Base-by-base conservation (phyloP, 64 coral and sea anemone species). In the Pocillopora damicornis region DNA sequence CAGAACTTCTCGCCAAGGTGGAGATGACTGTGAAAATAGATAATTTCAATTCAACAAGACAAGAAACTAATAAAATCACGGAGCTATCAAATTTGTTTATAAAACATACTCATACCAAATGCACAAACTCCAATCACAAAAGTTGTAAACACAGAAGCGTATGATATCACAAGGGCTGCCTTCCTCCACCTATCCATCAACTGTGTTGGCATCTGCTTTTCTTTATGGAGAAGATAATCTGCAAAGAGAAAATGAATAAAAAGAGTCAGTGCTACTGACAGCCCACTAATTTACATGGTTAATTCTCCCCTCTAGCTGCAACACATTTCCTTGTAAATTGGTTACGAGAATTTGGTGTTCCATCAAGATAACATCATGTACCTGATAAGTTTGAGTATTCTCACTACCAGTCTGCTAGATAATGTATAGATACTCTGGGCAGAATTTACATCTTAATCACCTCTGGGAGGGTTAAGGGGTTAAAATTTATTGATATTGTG, bases 181-280 rank as follows among this genome's bases (percentile, higher is more conserved):
- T 91, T 95, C 35, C 89, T 87, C 93, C 93, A 95, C 89, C 77
- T 95, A 51, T 85, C 86, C 77, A 84, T 75, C 14, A 88, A 74
- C 66, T 95, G 93, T 37, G 87, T 35, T 15, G 89, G 86, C 37
- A 95, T 35, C 75, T 95, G 79, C 66, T 88, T 95, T 61, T 95
- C 89, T 73, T 92, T 92, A 34, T 92, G 89, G 63, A 95, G 68
- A 75, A 95, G 86, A 66, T 91, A 95, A 86, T 95, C 93, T 95
- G 26, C 63, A 74, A 22, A 11, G 5, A 37, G 13, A 67, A 63
- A 35, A 37, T 61, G 22, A 13, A 14, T 13, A 8, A 87, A 86
- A 2, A 30, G 2, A 9, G 4, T 17, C 11, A 17, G 20, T 72
- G 2, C 8, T 22, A n/a, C 17, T 6, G 0, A 69, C 4, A 69